A percentile compares a stretch with the other conserved stretches of the same genome.
Evolutionary conservation across 2,797 vertebrate genomes (phyloP).

Genomic region (Chrysocyon brachyurus): DNA sequence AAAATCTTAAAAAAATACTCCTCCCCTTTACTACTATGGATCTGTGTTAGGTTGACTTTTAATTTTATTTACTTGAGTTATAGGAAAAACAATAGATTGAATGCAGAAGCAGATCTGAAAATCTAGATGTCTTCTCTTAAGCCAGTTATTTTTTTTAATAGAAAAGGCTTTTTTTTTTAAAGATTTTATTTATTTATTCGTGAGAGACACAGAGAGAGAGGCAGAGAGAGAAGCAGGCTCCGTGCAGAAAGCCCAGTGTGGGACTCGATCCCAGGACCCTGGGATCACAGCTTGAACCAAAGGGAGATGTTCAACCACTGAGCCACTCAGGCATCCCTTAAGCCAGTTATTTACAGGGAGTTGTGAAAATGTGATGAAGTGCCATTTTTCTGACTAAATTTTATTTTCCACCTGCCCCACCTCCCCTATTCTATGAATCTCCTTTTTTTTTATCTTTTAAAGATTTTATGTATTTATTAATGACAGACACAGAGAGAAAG

Average conservation of each 20-base stretch:
- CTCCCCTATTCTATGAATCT: background rate
- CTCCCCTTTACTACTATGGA: background rate
- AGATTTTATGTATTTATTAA: too few relatives aligned
- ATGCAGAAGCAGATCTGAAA: background rate
- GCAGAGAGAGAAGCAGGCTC: too few relatives aligned
- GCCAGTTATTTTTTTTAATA: background rate
- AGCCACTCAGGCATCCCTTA: background rate
- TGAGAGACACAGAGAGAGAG: too few relatives aligned
- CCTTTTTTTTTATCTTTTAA: too few relatives aligned
- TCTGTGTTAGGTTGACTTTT: background rate
- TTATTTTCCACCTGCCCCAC: background rate
- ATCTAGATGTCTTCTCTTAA: background rate
- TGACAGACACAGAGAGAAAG: too few relatives aligned
- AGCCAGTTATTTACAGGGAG: background rate
- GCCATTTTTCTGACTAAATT: background rate
- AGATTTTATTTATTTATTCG: too few relatives aligned
- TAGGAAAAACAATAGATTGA: slow-evolving; percentile 19
- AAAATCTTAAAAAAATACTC: background rate
- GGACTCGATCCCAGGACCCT: too few relatives aligned
- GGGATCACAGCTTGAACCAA: too few relatives aligned
- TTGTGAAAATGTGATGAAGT: slow-evolving; percentile 20
- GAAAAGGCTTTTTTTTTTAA: too few relatives aligned
- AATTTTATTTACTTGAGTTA: slow-evolving; percentile 38
- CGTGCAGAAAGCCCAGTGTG: too few relatives aligned
- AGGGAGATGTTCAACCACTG: too few relatives aligned